Evolutionary conservation across 2,797 vertebrate genomes (phyloP).

Genomic region (Notolabrus celidotus): DNA sequence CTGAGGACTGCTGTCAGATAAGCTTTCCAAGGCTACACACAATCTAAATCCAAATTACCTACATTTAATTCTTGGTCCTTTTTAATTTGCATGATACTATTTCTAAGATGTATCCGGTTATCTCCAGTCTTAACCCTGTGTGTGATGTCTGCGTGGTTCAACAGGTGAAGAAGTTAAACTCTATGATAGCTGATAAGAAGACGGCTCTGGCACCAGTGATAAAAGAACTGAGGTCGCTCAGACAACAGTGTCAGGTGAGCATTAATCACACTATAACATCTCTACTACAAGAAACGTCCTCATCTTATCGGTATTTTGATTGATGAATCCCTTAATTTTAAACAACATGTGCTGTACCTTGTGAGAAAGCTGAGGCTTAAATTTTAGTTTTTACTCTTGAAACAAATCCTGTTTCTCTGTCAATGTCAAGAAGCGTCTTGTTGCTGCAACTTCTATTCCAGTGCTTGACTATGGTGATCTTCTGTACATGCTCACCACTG

Average conservation of each 20-base stretch:
- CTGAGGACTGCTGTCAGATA: no score
- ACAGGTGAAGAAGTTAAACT: constrained; percentile 95
- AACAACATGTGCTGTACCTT: no score
- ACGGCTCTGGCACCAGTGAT: constrained; percentile 93
- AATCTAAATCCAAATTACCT: no score
- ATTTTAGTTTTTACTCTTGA: no score
- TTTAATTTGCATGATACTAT: background rate
- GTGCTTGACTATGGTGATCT: no score
- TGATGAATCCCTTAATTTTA: no score
- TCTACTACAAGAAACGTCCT: background rate
- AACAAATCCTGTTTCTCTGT: no score
- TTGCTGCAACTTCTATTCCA: no score
- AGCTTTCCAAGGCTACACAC: no score
- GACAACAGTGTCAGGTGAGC: constrained; percentile 91
- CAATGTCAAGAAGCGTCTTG: no score
- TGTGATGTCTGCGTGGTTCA: constrained; percentile 29
- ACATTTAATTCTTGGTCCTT: background rate
- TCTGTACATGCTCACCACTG: no score
- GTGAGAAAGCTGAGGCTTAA: no score
- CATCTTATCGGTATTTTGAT: background rate
- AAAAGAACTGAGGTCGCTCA: constrained; percentile 93
- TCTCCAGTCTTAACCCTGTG: constrained; percentile 1
- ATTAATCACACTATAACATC: background rate
- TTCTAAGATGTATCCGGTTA: background rate
- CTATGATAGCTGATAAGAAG: constrained; percentile 92